A percentile compares a stretch with the other conserved stretches of the same genome.
phyloP scores from a whole-genome alignment of 2,797 vertebrate species.

The Myripristis jacobus region DNA sequence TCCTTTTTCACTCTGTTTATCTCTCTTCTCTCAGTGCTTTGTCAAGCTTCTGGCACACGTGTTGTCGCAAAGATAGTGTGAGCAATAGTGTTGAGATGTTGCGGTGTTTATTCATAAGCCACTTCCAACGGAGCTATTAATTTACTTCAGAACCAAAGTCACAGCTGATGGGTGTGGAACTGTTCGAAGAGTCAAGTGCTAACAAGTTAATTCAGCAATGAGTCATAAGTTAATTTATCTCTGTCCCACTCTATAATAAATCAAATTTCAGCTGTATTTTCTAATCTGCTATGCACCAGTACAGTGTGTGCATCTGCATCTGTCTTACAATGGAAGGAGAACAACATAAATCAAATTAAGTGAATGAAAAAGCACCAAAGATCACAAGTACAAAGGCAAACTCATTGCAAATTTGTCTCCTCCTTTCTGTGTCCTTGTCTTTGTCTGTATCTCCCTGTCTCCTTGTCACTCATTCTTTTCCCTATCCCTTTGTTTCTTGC shows the following conservation, averaged over 20 bases:
- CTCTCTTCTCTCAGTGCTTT: slow-evolving; percentile 19
- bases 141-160: slow-evolving; percentile 24
- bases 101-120: slow-evolving; percentile 12
- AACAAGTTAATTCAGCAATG: slow-evolving; percentile 30
- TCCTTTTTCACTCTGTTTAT: slow-evolving; percentile 30
- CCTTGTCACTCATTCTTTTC: neutral
- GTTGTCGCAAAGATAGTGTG: slow-evolving; percentile 19
- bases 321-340: slow-evolving; percentile 28
- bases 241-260: slow-evolving; percentile 6
- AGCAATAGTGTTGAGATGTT: slow-evolving; percentile 7
- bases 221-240: slow-evolving; percentile 44
- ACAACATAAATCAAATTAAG: slow-evolving; percentile 53
- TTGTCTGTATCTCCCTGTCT: neutral
- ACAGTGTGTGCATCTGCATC: slow-evolving; percentile 18
- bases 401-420: slow-evolving; percentile 19
- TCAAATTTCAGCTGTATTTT: slow-evolving; percentile 20
- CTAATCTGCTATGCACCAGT: slow-evolving; percentile 15
- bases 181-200: neutral
- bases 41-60: neutral
- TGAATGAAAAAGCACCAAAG: slow-evolving; percentile 22
- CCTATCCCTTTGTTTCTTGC: slow-evolving; percentile 11
- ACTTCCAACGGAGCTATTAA: slow-evolving; percentile 1
- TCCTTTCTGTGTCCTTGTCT: neutral
- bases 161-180: slow-evolving; percentile 17
- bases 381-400: neutral